Conservation (phyloP, 1,140 invertebrate genomes). For the Sesamia nonagrioides region DNA sequence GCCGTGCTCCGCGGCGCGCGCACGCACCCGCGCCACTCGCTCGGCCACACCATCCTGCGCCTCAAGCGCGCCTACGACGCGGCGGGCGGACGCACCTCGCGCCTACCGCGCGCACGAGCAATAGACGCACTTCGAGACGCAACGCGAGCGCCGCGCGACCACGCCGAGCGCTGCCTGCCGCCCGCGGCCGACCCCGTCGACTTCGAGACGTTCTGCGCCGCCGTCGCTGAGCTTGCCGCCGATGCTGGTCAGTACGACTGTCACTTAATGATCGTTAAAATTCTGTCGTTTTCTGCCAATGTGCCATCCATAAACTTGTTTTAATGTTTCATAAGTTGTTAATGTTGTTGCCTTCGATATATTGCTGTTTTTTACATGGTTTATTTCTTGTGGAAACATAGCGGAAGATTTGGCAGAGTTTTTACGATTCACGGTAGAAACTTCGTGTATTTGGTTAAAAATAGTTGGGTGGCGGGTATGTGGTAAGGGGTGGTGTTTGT, state of each 20-base stretch:
- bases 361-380: neutral
- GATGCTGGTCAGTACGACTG: conserved; percentile 70
- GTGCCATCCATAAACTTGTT: conserved; percentile 9
- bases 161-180: conserved; percentile 72
- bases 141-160: conserved; percentile 66
- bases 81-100: conserved; percentile 74
- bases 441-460: neutral
- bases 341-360: conserved; percentile 3
- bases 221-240: conserved; percentile 87
- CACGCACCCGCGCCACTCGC: conserved; percentile 76
- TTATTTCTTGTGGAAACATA: neutral
- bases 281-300: conserved; percentile 28
- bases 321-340: conserved; percentile 3
- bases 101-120: conserved; percentile 65
- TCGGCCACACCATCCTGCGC: conserved; percentile 79
- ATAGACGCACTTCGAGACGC: conserved; percentile 75
- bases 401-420: conserved; percentile 10
- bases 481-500: conserved; percentile 57
- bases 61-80: conserved; percentile 82
- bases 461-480: conserved; percentile 19
- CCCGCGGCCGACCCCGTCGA: conserved; percentile 70
- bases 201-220: conserved; percentile 88
- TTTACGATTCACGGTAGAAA: neutral
- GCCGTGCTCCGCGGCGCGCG: conserved; percentile 86
- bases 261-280: conserved; percentile 15